Percentiles rank a stretch among this genome's conserved stretches.
These are phyloP conservation scores for Ascidia mentula DNA, from an alignment of 23 tunicate species.

Conservation along the genomic window DNA sequence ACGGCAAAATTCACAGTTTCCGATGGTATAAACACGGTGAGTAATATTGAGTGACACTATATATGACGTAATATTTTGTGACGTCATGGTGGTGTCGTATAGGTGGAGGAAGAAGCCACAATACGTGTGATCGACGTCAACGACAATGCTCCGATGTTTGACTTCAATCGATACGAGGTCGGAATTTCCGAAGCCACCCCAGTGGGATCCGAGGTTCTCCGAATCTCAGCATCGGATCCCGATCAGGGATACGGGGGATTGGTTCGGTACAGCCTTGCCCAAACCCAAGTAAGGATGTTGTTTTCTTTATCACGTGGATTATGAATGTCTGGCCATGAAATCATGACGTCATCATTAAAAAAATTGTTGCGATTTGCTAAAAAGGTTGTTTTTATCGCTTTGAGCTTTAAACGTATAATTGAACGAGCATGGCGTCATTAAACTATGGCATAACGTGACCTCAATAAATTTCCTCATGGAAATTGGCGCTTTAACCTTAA, in stretches of 20 bases:
- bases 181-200: constrained; percentile 35
- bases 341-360: neutral
- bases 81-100: neutral
- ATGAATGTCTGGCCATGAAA: neutral
- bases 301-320: neutral
- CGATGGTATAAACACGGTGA: constrained; percentile 40
- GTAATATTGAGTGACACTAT: neutral
- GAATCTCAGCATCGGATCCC: constrained; percentile 56
- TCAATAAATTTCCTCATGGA: neutral
- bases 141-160: constrained; percentile 81
- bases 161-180: constrained; percentile 31
- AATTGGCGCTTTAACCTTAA: neutral
- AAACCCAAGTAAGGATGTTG: neutral
- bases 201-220: constrained; percentile 43
- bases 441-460: neutral
- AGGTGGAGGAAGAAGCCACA: constrained; percentile 53
- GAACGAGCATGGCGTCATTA: neutral
- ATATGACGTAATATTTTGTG: neutral
- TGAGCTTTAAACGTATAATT: no score
- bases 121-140: constrained; percentile 61
- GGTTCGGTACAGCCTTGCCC: constrained; percentile 35
- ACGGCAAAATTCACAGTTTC: constrained; percentile 43
- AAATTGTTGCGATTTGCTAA: neutral
- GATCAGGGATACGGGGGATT: constrained; percentile 47
- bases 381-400: no score